Evolutionary conservation across 2,113 vertebrate species (phyloP).

Genomic region (Brachirus orientalis): DNA sequence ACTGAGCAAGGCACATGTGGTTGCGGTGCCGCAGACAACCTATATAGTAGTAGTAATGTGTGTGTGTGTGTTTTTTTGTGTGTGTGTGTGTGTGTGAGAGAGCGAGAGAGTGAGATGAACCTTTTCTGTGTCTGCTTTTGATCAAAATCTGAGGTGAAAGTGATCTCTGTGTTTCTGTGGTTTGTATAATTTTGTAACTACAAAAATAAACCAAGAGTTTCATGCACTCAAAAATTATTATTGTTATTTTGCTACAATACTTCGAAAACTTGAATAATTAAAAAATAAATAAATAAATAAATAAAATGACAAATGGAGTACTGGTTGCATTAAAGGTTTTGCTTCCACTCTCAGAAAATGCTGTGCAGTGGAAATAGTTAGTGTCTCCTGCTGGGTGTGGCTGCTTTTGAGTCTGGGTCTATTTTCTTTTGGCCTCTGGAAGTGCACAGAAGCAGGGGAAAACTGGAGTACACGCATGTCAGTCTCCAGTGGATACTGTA

Average conservation of each 20-base stretch:
- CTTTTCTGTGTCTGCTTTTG: slow-evolving; percentile 12
- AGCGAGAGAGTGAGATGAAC: not conserved
- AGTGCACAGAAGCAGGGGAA: slow-evolving; percentile 37
- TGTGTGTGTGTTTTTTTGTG: slow-evolving; percentile 1
- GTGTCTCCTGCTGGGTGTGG: slow-evolving; percentile 62
- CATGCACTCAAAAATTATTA: not conserved
- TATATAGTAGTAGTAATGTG: slow-evolving; percentile 37
- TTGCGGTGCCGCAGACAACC: slow-evolving; percentile 49
- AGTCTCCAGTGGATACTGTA: slow-evolving; percentile 3
- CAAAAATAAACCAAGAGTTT: not conserved
- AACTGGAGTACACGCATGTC: slow-evolving; percentile 43
- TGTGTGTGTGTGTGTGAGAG: slow-evolving; percentile 1
- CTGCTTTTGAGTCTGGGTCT: slow-evolving; percentile 38
- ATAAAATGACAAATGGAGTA: slow-evolving; percentile 24
- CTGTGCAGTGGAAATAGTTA: slow-evolving; percentile 65
- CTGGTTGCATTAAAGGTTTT: not conserved
- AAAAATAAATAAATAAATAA: too few species aligned
- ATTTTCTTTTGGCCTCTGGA: slow-evolving; percentile 26
- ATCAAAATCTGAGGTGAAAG: not conserved
- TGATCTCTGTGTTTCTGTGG: not conserved
- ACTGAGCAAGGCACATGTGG: slow-evolving; percentile 56
- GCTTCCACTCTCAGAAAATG: slow-evolving; percentile 13
- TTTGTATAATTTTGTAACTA: not conserved
- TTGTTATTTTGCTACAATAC: not conserved
- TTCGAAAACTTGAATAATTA: not conserved